These are phyloP conservation scores for Oscheius sp. DNA, from an alignment of 2,888 invertebrate species.

Conservation along the genomic window DNA sequence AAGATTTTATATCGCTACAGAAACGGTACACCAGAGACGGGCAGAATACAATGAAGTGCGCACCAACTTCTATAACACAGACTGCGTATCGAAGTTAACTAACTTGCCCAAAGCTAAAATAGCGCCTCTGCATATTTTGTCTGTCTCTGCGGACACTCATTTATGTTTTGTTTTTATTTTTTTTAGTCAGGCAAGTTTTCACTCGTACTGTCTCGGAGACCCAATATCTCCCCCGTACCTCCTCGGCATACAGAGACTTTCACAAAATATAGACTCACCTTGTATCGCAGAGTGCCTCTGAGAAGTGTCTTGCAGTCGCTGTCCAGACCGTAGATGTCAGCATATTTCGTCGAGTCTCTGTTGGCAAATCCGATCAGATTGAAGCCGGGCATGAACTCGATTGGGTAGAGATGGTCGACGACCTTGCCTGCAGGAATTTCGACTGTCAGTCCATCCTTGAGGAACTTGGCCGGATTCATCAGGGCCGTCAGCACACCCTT, in stretches of 20 bases:
- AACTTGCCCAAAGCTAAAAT: no score
- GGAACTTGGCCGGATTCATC: slow-evolving; percentile 87
- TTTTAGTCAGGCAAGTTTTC: no score
- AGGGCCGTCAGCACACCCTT: slow-evolving; percentile 91
- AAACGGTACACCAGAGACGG: no score
- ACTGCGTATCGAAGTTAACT: no score
- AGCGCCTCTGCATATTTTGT: no score
- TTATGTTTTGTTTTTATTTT: no score
- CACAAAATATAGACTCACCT: slow-evolving; percentile 72
- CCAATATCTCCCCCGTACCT: no score
- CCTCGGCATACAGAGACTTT: neutral
- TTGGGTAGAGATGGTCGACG: slow-evolving; percentile 84
- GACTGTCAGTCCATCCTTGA: slow-evolving; percentile 85
- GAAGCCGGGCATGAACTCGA: slow-evolving; percentile 90
- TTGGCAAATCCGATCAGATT: slow-evolving; percentile 96
- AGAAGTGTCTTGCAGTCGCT: slow-evolving; percentile 84
- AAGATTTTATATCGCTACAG: no score
- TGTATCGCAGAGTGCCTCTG: slow-evolving; percentile 91
- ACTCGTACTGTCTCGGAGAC: no score
- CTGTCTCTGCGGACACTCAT: no score
- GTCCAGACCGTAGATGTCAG: slow-evolving; percentile 86
- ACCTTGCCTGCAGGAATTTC: slow-evolving; percentile 89
- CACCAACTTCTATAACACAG: no score
- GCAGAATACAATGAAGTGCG: no score
- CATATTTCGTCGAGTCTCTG: slow-evolving; percentile 91